Evolutionary conservation across 92 coral and sea anemone species (phyloP).

Genomic region (Parazoanthus darwini): DNA sequence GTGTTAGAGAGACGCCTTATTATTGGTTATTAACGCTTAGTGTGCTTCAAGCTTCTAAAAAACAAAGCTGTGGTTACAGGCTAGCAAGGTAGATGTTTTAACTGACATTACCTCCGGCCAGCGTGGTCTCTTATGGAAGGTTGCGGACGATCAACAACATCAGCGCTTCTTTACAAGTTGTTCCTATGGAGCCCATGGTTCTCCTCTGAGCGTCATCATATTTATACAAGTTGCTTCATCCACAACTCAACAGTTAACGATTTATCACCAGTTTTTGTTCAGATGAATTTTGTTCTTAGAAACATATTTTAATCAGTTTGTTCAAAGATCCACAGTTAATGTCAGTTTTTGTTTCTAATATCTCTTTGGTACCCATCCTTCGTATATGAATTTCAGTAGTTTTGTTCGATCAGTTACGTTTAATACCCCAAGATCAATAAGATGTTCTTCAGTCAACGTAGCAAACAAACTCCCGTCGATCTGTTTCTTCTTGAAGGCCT

Average conservation of each 20-base stretch:
- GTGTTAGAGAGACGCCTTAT: too few relatives aligned
- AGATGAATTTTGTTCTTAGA: too few relatives aligned
- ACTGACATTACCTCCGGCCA: too few relatives aligned
- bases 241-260: background rate
- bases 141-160: background rate
- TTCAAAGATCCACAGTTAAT: background rate
- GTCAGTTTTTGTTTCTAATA: background rate
- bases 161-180: too few relatives aligned
- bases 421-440: slow-evolving; percentile 18
- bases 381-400: slow-evolving; percentile 9
- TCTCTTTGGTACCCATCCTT: slow-evolving; percentile 33
- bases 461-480: slow-evolving; percentile 35
- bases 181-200: background rate
- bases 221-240: background rate
- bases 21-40: too few relatives aligned
- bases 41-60: too few relatives aligned
- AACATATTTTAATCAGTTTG: background rate
- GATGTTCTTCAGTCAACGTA: slow-evolving; percentile 28
- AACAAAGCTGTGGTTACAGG: too few relatives aligned
- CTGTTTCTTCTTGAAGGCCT: slow-evolving; percentile 30
- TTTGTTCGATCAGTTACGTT: slow-evolving; percentile 25
- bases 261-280: too few relatives aligned
- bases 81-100: too few relatives aligned
- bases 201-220: background rate
- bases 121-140: background rate